These are phyloP conservation scores for Cardiocondyla obscurior DNA, from an alignment of 1,140 invertebrate species.

Conservation along the genomic window DNA sequence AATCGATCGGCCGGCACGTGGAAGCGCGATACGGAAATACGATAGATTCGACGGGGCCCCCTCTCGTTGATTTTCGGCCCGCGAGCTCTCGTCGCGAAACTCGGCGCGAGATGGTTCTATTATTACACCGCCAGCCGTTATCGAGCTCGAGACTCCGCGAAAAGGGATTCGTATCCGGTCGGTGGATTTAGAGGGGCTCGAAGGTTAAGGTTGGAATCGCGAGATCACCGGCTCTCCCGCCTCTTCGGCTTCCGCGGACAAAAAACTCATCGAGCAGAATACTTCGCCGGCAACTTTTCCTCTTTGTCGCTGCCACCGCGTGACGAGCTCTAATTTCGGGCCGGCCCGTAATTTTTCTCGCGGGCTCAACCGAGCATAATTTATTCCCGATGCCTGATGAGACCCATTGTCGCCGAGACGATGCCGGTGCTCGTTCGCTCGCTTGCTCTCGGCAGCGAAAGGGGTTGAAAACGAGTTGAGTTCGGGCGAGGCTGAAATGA, in stretches of 20 bases:
- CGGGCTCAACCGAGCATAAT: slow-evolving; percentile 72
- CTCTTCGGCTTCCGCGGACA: slow-evolving; percentile 4
- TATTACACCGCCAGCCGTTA: not conserved
- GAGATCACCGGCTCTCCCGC: not conserved
- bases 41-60: not conserved
- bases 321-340: slow-evolving; percentile 57
- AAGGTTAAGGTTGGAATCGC: slow-evolving; percentile 1
- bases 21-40: slow-evolving; percentile 4
- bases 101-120: not conserved
- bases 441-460: slow-evolving; percentile 24
- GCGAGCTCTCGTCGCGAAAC: not conserved
- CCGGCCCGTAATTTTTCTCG: slow-evolving; percentile 76
- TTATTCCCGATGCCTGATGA: slow-evolving; percentile 82
- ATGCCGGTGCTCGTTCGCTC: slow-evolving; percentile 62
- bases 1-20: slow-evolving; percentile 19
- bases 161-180: not conserved
- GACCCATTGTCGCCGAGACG: slow-evolving; percentile 75
- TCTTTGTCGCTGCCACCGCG: not conserved
- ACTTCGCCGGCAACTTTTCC: slow-evolving; percentile 13
- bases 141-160: not conserved
- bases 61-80: not conserved
- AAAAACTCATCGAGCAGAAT: slow-evolving; percentile 49
- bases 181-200: not conserved
- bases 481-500: slow-evolving; percentile 51
- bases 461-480: slow-evolving; percentile 62